These are phyloP conservation scores for Pristionchus exspectatus DNA, from an alignment of 2,888 invertebrate genomes.

Conservation along the genomic window DNA sequence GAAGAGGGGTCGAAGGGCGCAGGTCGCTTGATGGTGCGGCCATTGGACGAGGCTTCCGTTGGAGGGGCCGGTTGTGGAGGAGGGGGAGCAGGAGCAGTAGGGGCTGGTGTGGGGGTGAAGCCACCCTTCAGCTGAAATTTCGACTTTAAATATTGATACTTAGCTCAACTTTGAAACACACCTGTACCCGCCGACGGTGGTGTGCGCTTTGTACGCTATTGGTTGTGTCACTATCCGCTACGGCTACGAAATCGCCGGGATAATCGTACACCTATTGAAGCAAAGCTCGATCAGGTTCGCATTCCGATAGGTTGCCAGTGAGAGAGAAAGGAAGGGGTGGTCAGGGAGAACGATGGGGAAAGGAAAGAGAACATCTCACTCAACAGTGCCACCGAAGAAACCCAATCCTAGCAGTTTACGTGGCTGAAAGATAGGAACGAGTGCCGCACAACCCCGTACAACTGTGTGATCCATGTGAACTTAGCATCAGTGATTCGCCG, in stretches of 20 bases:
- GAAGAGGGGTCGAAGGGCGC: slow-evolving; percentile 52
- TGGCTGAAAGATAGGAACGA: too few relatives aligned
- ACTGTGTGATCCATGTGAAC: too few relatives aligned
- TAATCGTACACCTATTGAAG: slow-evolving; percentile 26
- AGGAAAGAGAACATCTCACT: neutral
- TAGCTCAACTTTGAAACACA: neutral
- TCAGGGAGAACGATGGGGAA: neutral
- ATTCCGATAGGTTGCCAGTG: slow-evolving; percentile 7
- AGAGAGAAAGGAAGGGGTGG: too few relatives aligned
- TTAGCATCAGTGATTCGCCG: too few relatives aligned
- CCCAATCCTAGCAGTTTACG: too few relatives aligned
- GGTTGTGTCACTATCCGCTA: neutral
- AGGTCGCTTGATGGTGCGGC: slow-evolving; percentile 49
- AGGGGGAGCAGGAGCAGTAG: neutral
- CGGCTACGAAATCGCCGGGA: slow-evolving; percentile 11
- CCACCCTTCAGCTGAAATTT: slow-evolving; percentile 2
- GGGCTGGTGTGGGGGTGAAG: neutral
- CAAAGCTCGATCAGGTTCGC: neutral
- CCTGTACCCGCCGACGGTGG: slow-evolving; percentile 4
- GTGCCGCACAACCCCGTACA: neutral
- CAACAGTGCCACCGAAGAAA: neutral
- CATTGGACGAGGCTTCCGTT: slow-evolving; percentile 36
- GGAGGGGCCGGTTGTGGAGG: neutral
- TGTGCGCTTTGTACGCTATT: neutral
- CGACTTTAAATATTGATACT: neutral